phyloP scores from a whole-genome alignment of 2,888 invertebrate genomes.

The Apocheima hispidaria region DNA sequence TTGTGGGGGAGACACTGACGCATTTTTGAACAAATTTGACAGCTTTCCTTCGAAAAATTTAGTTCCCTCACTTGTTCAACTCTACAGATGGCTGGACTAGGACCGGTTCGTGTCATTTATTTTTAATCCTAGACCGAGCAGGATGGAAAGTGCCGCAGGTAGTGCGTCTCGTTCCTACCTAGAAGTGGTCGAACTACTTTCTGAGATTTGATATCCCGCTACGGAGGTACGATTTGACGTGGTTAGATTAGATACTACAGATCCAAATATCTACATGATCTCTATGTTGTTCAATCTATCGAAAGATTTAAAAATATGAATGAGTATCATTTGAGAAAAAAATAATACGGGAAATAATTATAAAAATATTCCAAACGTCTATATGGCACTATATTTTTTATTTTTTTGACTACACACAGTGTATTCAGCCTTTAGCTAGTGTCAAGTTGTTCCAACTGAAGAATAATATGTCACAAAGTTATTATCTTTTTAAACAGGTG shows the following conservation, averaged over 20 bases:
- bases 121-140: conserved; percentile 29
- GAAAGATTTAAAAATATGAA: too few relatives aligned
- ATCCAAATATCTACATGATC: background rate
- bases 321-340: too few relatives aligned
- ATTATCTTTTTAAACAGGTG: too few relatives aligned
- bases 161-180: conserved; percentile 13
- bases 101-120: conserved; percentile 21
- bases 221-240: background rate
- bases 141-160: background rate
- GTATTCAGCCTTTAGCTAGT: too few relatives aligned
- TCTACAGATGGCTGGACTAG: background rate
- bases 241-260: background rate
- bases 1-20: background rate
- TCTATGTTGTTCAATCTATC: background rate
- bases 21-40: background rate
- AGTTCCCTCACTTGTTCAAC: background rate
- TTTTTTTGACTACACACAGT: too few relatives aligned
- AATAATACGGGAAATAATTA: too few relatives aligned
- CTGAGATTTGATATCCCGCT: conserved; percentile 18
- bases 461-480: too few relatives aligned
- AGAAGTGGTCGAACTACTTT: conserved; percentile 17
- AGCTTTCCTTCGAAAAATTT: background rate
- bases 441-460: too few relatives aligned
- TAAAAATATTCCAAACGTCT: too few relatives aligned
- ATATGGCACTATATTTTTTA: too few relatives aligned